Conservation (phyloP, 2,113 vertebrate species). For the Rhynchomys soricoides region DNA sequence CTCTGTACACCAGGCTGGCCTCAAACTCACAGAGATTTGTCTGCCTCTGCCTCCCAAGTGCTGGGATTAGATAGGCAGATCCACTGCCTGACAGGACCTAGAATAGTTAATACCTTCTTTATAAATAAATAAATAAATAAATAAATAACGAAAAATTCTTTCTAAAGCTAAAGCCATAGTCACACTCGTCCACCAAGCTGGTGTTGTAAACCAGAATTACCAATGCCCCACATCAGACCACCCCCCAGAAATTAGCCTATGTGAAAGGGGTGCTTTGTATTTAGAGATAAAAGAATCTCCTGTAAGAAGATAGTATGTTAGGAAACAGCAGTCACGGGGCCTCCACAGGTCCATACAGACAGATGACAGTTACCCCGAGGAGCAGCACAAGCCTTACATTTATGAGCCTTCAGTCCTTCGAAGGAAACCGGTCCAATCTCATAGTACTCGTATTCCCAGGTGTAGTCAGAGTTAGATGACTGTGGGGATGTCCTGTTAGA, state of each 20-base stretch:
- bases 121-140: too few relatives aligned
- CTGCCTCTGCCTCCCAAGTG: background rate
- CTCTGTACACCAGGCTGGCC: background rate
- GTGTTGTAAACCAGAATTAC: background rate
- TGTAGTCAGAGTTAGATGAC: constrained; percentile 91
- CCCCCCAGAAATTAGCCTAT: background rate
- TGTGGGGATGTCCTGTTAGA: constrained; percentile 89
- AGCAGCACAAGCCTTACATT: constrained; percentile 89
- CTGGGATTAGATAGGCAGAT: background rate
- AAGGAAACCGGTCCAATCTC: constrained; percentile 96
- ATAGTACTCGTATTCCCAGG: constrained; percentile 97
- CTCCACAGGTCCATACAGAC: background rate
- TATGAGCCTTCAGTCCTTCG: constrained; percentile 95
- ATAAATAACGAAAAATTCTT: background rate
- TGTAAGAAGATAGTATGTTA: background rate
- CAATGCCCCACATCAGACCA: background rate
- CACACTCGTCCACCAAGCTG: background rate
- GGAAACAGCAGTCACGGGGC: background rate
- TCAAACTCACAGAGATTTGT: background rate
- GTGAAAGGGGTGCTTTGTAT: background rate
- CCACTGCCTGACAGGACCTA: background rate
- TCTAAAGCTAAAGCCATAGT: constrained; percentile 13
- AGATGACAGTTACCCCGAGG: background rate
- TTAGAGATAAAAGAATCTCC: background rate
- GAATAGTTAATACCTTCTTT: background rate